Evolutionary conservation across 2,888 invertebrate species (phyloP).

Genomic region (Lycia hirtaria): DNA sequence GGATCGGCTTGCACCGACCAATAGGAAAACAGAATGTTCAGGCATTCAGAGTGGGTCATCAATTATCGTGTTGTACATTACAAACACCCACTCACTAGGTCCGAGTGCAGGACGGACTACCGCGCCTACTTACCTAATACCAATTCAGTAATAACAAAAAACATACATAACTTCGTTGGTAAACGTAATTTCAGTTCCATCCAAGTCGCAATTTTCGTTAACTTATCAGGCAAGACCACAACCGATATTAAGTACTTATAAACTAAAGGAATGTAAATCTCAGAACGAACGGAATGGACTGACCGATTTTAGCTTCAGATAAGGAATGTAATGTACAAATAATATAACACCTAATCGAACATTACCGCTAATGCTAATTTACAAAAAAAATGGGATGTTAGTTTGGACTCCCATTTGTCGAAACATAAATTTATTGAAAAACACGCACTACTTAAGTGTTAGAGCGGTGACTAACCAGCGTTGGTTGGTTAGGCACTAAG

Average conservation of each 20-base stretch:
- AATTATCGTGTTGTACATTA: too few relatives aligned
- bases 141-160: slow-evolving; percentile 71
- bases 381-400: slow-evolving; percentile 27
- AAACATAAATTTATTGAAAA: slow-evolving; percentile 10
- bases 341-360: slow-evolving; percentile 53
- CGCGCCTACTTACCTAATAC: slow-evolving; percentile 62
- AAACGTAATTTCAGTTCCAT: slow-evolving; percentile 82
- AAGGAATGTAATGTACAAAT: slow-evolving; percentile 54
- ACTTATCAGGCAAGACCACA: slow-evolving; percentile 87
- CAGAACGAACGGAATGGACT: slow-evolving; percentile 67
- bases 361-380: slow-evolving; percentile 36
- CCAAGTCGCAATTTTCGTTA: slow-evolving; percentile 80
- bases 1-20: too few relatives aligned
- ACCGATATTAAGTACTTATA: slow-evolving; percentile 86
- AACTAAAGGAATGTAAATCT: slow-evolving; percentile 83
- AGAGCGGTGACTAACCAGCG: too few relatives aligned
- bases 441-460: slow-evolving; percentile 7
- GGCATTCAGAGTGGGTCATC: too few relatives aligned
- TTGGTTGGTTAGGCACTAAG: too few relatives aligned
- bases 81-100: too few relatives aligned
- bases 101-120: slow-evolving; percentile 65
- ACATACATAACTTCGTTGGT: slow-evolving; percentile 76
- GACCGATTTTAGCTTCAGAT: slow-evolving; percentile 56
- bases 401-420: slow-evolving; percentile 14
- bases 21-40: too few relatives aligned